Base-by-base conservation (phyloP, 1,140 invertebrate species). In the Notospermus geniculatus region DNA sequence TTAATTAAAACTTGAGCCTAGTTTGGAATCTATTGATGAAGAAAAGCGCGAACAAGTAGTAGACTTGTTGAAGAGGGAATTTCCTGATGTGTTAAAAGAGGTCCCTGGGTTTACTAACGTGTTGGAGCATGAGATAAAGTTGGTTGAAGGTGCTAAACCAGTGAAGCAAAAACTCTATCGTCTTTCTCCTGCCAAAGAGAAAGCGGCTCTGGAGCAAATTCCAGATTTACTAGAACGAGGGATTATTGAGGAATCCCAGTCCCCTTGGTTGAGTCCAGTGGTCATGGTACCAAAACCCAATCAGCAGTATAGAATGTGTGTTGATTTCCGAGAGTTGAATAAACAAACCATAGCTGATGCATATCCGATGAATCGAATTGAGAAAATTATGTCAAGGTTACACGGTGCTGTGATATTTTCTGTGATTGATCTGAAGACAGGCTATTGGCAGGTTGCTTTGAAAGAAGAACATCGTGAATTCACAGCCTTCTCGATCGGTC, bases 391-490 rank as follows among this genome's bases (percentile, higher is more conserved):
- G 9, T 53, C 57, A 11, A 29, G 60, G 11, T 55, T 71, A 45
- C 59, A 57, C 23, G 57, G 65, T 4, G 28, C 65, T 9, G 61
- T 56, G 28, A 67, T 59, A 15, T 75, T 68, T 46, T 71, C 64
- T 9, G 57, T 30, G 1, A 13, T 72, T 17, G 71, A 74, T 36
- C 50, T 74, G 27, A 64, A 58, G 29, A 39, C 19, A 11, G 76
- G 77, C 7, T 78, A 70, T 54, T 80, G 79, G 79, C 83, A 83
- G 57, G 67, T 84, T 2, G 54, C 52, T 29, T 57, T 85, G 15
- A 52, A 74, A 7, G 15, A 60, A 17, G 59, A 69, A 4, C 73
- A 76, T 55, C 72, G 61, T 9, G 43, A 76, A 29, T 76, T 80
- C 56, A 83, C 83, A 1, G 69, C 72, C 1, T 72, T 73, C 57